Evolutionary conservation across 2,888 invertebrate genomes (phyloP).

Genomic region (Dorcus hopei): DNA sequence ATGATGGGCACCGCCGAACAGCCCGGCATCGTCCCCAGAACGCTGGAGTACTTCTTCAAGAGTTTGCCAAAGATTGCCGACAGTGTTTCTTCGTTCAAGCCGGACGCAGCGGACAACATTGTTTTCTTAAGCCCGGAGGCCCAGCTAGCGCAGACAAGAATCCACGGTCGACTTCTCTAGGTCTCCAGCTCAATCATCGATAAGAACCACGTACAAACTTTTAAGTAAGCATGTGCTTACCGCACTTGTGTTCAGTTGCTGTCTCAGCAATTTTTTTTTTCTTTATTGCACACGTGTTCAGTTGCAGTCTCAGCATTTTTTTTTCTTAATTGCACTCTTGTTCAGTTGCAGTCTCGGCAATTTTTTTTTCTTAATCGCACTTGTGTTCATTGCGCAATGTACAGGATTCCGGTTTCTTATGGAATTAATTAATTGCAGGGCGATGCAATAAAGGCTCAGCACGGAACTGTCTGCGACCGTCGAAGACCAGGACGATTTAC

Average conservation of each 20-base stretch:
- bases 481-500: slow-evolving; percentile 2
- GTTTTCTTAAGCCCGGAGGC: slow-evolving; percentile 41
- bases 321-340: no score
- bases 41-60: slow-evolving; percentile 54
- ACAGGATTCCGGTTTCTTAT: no score
- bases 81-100: slow-evolving; percentile 45
- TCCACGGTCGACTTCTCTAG: slow-evolving; percentile 36
- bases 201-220: slow-evolving; percentile 28
- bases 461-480: slow-evolving; percentile 15
- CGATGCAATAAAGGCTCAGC: slow-evolving; percentile 21
- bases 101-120: slow-evolving; percentile 43
- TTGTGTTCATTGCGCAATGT: no score
- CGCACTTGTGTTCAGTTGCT: neutral
- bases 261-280: no score
- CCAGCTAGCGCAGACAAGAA: slow-evolving; percentile 15
- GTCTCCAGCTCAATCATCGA: slow-evolving; percentile 18
- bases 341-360: no score
- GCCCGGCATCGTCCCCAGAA: slow-evolving; percentile 63
- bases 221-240: slow-evolving; percentile 13
- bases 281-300: no score
- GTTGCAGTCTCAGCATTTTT: no score
- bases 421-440: neutral
- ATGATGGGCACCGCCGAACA: slow-evolving; percentile 54
- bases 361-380: no score
- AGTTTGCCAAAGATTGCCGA: slow-evolving; percentile 37